Evolutionary conservation across 2,888 invertebrate genomes (phyloP).

Genomic region (Scaptomyza flava): DNA sequence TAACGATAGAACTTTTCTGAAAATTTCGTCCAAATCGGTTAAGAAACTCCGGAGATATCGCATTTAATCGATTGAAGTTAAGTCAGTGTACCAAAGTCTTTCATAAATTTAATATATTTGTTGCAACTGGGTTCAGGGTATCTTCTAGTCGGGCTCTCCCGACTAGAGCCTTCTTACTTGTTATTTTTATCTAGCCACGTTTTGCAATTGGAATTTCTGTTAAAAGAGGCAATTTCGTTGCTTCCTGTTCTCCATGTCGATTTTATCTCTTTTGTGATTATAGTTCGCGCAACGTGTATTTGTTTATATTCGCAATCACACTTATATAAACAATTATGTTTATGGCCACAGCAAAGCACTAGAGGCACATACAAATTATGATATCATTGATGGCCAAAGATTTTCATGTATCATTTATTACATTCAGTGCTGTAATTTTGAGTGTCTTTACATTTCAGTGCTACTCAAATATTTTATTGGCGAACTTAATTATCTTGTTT

Average conservation of each 20-base stretch:
- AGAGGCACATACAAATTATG: neutral
- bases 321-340: constrained; percentile 51
- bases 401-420: too few species aligned
- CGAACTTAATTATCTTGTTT: constrained; percentile 14
- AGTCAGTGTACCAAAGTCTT: too few species aligned
- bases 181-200: constrained; percentile 25
- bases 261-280: neutral
- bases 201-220: constrained; percentile 28
- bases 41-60: too few species aligned
- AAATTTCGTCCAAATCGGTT: too few species aligned
- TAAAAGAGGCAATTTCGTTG: constrained; percentile 11
- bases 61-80: too few species aligned
- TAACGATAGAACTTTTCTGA: too few species aligned
- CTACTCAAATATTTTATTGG: neutral
- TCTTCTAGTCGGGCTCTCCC: too few species aligned
- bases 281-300: constrained; percentile 26
- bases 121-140: too few species aligned
- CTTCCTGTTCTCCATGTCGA: neutral
- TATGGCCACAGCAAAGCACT: constrained; percentile 21
- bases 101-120: too few species aligned
- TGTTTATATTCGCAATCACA: constrained; percentile 37
- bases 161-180: too few species aligned
- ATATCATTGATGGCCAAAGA: neutral
- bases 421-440: neutral
- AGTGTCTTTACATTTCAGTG: neutral